Evolutionary conservation across 2,888 invertebrate species (phyloP), one percentile per base, ranked within the genome.

Genomic region (Colletes collaris): DNA sequence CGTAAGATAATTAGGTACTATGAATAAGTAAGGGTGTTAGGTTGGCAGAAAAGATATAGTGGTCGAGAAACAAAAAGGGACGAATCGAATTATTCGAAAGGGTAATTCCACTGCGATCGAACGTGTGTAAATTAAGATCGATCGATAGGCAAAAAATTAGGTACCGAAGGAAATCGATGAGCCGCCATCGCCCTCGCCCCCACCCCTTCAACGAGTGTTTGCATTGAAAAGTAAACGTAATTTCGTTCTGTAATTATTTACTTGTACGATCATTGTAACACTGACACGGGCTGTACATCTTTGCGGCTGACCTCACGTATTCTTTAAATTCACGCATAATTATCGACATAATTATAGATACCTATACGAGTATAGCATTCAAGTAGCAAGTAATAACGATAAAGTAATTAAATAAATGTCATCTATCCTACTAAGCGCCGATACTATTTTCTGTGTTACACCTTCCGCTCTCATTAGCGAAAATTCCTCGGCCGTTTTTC

Each of bases 281-380:
- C 84, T 82, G 85, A 88, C 81, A 85, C 70, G 79, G 85, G 84
- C 84, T 88, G 83, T 88, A 89, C 85, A 88, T 82, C 86, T 86
- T 27, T 88, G 88, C 87, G 88, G 88, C 79, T 82, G 84, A 86
- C 88, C 84, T 89, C 90, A 90, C 90, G 88, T 91, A 91, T 90
- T 90, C 92, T 92, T 90, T 88, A 90, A 89, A 92, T 90, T 91
- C 92, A 90, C 91, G 91, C 92, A 93, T 92, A 92, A 93, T 92
- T 93, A 93, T 92, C 89, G 90, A 92, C 90, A 91, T 93, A 92
- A 93, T 92, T 92, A 90, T 92, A 93, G 91, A 92, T 92, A 92
- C 90, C 90, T 91, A 90, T 92, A 92, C 90, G 87, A 92, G 81
- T 91, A 91, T 92, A 92, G 91, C 85, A 90, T 89, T 88, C 89